Conservation (phyloP, 2,113 vertebrate species). For the Chionodraco myersi region DNA sequence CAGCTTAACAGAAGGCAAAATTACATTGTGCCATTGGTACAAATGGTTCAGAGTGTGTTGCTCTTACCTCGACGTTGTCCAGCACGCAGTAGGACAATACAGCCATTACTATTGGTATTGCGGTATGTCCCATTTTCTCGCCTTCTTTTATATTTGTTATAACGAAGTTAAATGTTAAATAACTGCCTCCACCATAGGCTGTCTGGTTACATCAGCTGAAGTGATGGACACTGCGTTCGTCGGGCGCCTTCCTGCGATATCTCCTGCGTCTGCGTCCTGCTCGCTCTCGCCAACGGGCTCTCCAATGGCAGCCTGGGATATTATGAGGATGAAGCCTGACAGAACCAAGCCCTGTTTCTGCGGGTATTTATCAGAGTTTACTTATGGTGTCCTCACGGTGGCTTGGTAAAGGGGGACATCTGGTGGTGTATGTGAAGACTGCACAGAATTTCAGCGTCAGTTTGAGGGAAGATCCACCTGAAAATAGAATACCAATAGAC, state of each 20-base stretch:
- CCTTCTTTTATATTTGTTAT: constrained; percentile 54
- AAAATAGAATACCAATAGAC: not conserved
- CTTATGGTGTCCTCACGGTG: not conserved
- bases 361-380: constrained; percentile 64
- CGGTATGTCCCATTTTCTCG: constrained; percentile 80
- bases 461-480: not conserved
- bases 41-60: constrained; percentile 21
- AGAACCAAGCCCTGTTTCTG: constrained; percentile 84
- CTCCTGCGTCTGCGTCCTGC: constrained; percentile 75
- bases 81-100: constrained; percentile 74
- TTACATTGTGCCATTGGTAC: constrained; percentile 35
- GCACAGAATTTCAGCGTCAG: not conserved
- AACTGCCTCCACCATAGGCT: constrained; percentile 59
- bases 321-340: constrained; percentile 66
- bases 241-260: constrained; percentile 54
- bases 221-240: constrained; percentile 62
- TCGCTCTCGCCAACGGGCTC: constrained; percentile 59
- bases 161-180: constrained; percentile 50
- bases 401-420: constrained; percentile 66
- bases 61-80: constrained; percentile 81
- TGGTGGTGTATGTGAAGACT: constrained; percentile 37
- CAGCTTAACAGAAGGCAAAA: not conserved
- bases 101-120: constrained; percentile 76
- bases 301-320: constrained; percentile 73
- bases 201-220: constrained; percentile 68